Evolutionary conservation across 2,797 vertebrate species (phyloP).

Genomic region (Tangara arthus): DNA sequence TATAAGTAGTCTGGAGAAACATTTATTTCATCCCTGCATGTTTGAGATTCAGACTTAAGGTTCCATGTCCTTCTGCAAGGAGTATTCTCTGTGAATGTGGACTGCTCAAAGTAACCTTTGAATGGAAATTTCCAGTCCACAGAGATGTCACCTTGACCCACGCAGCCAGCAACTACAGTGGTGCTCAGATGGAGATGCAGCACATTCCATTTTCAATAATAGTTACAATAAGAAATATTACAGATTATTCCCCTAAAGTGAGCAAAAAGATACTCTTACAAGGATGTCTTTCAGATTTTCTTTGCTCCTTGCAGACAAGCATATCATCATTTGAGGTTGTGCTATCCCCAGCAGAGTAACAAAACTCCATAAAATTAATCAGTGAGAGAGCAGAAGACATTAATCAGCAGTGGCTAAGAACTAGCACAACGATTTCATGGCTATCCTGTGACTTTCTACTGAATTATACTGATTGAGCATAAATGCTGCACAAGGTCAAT

Average conservation of each 20-base stretch:
- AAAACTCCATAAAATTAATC: slow-evolving; percentile 27
- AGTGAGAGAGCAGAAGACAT: neutral
- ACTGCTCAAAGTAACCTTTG: neutral
- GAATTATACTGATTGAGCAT: neutral
- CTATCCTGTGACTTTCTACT: neutral
- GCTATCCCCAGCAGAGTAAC: neutral
- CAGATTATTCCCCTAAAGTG: neutral
- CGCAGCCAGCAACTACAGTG: neutral
- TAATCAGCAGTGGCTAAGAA: neutral
- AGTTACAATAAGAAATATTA: neutral
- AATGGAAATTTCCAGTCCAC: neutral
- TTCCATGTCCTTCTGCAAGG: neutral
- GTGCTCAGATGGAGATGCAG: neutral
- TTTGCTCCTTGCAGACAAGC: neutral
- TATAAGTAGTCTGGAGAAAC: neutral
- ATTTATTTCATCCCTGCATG: neutral
- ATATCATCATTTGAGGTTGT: neutral
- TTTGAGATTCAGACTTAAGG: neutral
- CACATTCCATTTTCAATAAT: neutral
- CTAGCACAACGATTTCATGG: neutral
- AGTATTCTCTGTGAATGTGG: neutral
- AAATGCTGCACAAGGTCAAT: neutral
- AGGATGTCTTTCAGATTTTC: neutral
- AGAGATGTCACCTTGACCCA: neutral
- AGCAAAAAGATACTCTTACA: neutral